Evolutionary conservation across 2,113 vertebrate species (phyloP), one percentile per base, ranked within the genome.

Genomic region (Circaetus cinerascens): DNA sequence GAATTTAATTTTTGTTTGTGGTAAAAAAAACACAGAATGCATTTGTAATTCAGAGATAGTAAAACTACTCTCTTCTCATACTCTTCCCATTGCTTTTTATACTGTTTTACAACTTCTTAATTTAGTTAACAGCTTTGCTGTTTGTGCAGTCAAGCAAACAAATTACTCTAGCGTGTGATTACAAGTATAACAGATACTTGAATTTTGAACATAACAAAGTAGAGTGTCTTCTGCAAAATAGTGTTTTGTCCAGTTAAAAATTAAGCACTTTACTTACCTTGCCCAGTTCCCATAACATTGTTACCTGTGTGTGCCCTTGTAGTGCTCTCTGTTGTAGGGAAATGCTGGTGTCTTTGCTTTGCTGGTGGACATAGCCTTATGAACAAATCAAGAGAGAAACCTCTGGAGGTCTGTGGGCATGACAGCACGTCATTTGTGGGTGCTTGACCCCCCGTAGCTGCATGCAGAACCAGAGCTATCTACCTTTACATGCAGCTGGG

Each of bases 41-140:
- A 40, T 91, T 69, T 69, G 29, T 57, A 86, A 50, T 77, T 68
- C 40, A 23, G 66, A 81, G 30, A 13, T 73, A 20, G 25, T 40
- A 78, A 48, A 76, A 64, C 14, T 40, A 11, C 20, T 62, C 5
- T 67, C 34, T 80, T 90, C 27, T 88, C 5, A 36, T 57, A 18
- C 34, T 86, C 27, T 67, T 50, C 17, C 41, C 4, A 5, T 82
- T 77, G 64, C 30, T 72, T 90, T 84, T 84, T 79, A 23, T 83
- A 25, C 63, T 66, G 45, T 75, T 90, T 40, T 85, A 41, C 69
- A 67, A 29, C 68, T 80, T 94, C 63, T 88, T 93, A 80, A 67
- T 90, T 75, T 84, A 46, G 36, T 75, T 93, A 73, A 45, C 64
- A 68, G 84, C 74, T 81, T 77, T 68, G 59, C 43, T 81, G 40